These are phyloP conservation scores for Tortricodes alternella DNA, from an alignment of 2,888 invertebrate species.

Conservation along the genomic window DNA sequence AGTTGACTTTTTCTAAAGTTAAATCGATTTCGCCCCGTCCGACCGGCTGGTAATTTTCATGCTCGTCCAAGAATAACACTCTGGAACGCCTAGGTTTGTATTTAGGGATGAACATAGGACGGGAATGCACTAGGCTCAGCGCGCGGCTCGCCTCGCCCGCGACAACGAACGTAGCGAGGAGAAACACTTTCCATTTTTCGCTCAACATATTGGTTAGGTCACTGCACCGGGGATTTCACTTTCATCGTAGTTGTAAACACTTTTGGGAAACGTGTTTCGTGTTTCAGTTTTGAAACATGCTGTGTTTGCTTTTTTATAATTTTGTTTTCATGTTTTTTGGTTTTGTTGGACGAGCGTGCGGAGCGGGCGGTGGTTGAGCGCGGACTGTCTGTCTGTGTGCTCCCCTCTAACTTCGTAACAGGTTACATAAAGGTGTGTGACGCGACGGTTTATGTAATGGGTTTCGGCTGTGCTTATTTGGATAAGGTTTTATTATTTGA, in stretches of 20 bases:
- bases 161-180: constrained; percentile 62
- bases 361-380: constrained; percentile 39
- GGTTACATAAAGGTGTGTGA: constrained; percentile 48
- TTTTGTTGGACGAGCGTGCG: constrained; percentile 43
- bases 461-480: constrained; percentile 5
- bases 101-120: constrained; percentile 26
- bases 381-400: constrained; percentile 40
- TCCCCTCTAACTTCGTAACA: constrained; percentile 34
- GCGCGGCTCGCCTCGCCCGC: constrained; percentile 72
- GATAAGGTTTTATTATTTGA: constrained; percentile 25
- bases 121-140: constrained; percentile 56
- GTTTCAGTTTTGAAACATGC: constrained; percentile 45
- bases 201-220: constrained; percentile 76
- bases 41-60: constrained; percentile 60
- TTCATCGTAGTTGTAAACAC: constrained; percentile 60
- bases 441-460: constrained; percentile 46
- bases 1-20: constrained; percentile 53
- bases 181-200: constrained; percentile 78
- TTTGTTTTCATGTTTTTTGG: constrained; percentile 48
- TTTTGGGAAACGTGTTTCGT: neutral
- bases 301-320: constrained; percentile 37
- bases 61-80: constrained; percentile 69
- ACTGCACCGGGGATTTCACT: constrained; percentile 71
- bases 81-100: constrained; percentile 51
- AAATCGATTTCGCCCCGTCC: constrained; percentile 74